Percentiles rank a stretch among this genome's conserved stretches.
These are phyloP conservation scores for Florisuga fusca DNA, from an alignment of 2,797 vertebrate species.

Conservation along the genomic window DNA sequence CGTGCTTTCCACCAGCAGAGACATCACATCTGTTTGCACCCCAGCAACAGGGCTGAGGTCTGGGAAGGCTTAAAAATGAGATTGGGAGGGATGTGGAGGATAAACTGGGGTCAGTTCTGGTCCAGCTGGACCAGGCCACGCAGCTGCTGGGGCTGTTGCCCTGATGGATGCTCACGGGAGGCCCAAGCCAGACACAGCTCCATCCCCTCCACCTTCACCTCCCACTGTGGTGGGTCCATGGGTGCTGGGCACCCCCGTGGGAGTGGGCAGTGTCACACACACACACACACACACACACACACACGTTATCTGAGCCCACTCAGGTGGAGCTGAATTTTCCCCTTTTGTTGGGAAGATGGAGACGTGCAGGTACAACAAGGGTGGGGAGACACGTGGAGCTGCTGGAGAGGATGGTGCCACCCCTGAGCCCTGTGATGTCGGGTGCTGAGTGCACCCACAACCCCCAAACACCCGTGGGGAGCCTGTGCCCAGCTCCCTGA, in stretches of 20 bases:
- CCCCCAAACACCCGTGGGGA: not conserved
- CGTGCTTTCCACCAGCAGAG: not conserved
- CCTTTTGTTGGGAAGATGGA: not conserved
- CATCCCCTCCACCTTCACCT: not conserved
- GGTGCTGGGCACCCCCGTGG: not conserved
- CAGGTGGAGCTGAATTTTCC: not conserved
- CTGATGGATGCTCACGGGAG: not conserved
- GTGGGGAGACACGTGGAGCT: not conserved
- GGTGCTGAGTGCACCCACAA: not conserved
- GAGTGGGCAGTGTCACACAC: not conserved
- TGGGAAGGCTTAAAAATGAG: not conserved
- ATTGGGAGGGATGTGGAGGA: not conserved
- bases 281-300: not conserved
- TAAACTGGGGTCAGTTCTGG: not conserved
- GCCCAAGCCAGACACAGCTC: not conserved
- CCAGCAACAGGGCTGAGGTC: not conserved
- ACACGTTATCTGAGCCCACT: no score
- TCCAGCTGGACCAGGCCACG: rapidly evolving
- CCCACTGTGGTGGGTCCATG: not conserved
- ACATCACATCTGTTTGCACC: not conserved
- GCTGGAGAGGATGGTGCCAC: not conserved
- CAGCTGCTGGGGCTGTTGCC: rapidly evolving
- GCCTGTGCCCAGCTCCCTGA: not conserved
- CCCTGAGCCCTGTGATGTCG: rapidly evolving
- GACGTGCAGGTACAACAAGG: not conserved